Base-by-base conservation (phyloP, 2,113 vertebrate species). In the Caretta caretta region DNA sequence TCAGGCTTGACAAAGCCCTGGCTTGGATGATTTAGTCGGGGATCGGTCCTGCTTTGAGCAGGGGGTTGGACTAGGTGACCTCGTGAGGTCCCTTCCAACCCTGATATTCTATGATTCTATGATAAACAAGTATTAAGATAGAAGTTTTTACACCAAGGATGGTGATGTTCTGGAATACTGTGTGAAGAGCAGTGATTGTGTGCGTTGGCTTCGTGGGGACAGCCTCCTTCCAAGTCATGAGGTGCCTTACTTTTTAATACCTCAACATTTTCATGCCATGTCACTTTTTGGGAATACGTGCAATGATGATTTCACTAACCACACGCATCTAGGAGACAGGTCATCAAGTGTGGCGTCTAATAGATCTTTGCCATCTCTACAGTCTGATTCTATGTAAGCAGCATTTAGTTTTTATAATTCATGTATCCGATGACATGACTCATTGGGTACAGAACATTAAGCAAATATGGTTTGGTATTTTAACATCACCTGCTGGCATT, bases 401-500 rank as follows among this genome's bases (percentile, higher is more conserved):
- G 35, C 65, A 69, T 69, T n/a, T 69, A n/a, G 35, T 69, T n/a
- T 38, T 13, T 69, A 6, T n/a, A 69, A 38, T 69, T 69, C 65
- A 69, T 69, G 8, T 10, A 69, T 69, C 17, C 20, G 65, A 69
- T 69, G 65, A 17, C 35, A 69, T 20, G 65, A 17, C 17, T 69
- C 17, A 38, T 20, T 69, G 65, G 65, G 35, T 69, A 19, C 19
- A 38, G n/a, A 38, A 20, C 65, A 72, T 72, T 38, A 72, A 38
- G 65, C 17, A 69, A 16, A n/a, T n/a, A 69, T 19, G 62, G 62
- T 72, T 38, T 9, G 0, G 0, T 84, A 54, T 1, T 86, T 93
- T 35, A 54, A 75, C 20, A 75, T 86, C 10, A 31, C 19, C 35
- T 22, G n/a, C 31, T 93, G 49, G 46, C 49, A 53, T 93, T 86